phyloP scores from a whole-genome alignment of 2,888 invertebrate species.

The Himalopsyche kuldschensis region DNA sequence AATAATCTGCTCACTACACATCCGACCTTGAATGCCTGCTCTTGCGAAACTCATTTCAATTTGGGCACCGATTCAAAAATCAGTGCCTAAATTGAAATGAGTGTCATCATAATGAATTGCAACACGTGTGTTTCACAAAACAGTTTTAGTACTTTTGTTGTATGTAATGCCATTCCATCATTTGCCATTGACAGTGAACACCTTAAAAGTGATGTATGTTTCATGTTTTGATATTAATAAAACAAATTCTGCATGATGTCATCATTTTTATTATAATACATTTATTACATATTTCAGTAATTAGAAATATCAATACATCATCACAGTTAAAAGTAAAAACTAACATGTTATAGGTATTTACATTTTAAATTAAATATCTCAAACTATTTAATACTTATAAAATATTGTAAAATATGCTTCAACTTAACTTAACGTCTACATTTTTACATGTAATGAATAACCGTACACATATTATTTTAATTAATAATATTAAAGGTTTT shows the following conservation, averaged over 20 bases:
- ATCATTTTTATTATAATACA: conserved; percentile 33
- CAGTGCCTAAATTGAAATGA: no score
- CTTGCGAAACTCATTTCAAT: no score
- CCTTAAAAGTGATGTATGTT: no score
- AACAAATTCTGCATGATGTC: conserved; percentile 1
- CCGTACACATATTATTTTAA: not conserved
- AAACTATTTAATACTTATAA: conserved; percentile 35
- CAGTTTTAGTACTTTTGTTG: no score
- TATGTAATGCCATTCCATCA: no score
- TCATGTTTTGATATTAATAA: not conserved
- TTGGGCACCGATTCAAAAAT: no score
- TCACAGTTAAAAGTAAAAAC: conserved; percentile 40
- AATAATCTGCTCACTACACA: no score
- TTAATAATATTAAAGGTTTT: not conserved
- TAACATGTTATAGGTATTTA: conserved; percentile 35
- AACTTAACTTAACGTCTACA: conserved; percentile 1
- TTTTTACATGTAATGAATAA: not conserved
- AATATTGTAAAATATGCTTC: conserved; percentile 18
- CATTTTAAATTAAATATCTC: conserved; percentile 32
- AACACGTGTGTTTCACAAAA: no score
- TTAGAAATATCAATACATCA: conserved; percentile 39
- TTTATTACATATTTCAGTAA: conserved; percentile 34
- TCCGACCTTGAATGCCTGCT: no score
- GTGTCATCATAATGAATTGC: no score
- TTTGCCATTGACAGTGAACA: no score